Evolutionary conservation across 2,888 invertebrate species (phyloP), one percentile per base, ranked within the genome.

Genomic region (Calameuta idolon): DNA sequence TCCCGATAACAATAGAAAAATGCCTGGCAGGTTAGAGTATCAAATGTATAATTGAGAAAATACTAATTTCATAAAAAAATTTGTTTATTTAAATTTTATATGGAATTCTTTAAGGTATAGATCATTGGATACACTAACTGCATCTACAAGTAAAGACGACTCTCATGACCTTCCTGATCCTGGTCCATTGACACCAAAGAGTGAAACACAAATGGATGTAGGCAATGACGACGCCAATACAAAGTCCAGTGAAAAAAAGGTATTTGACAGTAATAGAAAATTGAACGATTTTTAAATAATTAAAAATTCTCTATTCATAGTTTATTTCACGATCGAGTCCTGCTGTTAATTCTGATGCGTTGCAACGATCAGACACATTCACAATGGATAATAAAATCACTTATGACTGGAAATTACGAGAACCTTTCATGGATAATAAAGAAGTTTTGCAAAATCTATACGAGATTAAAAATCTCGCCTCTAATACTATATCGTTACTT

Each of bases 341-440:
- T 55, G 55, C 55, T 23, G 55, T 55, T 55, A 55, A 55, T 55
- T 55, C 55, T 55, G 55, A 55, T 55, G 2, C 55, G 11, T 40
- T 82, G 23, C 40, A 75, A 12, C 81, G 82, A 82, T 83, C 82
- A n/a, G 82, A 82, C 12, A 85, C 85, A 12, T 84, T 83, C 33
- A 55, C 82, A 34, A 78, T 81, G 31, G 81, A 81, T 11, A 75
- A 55, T 55, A 55, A 23, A 55, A 55, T 23, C 1, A 55, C 9
- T 55, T 55, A 23, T 23, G 55, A 55, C 23, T 55, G 55, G 55
- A 55, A 55, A 55, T 55, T 55, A 23, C 23, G 23, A 55, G 55
- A 55, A 55, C 23, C 55, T 55, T 23, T 55, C 55, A 40, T 40
- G 40, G 23, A 55, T 23, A 55, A 55, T 55, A 55, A 23, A 55